Conservation (phyloP, 2,888 invertebrate species). For the Carterocephalus palaemon region DNA sequence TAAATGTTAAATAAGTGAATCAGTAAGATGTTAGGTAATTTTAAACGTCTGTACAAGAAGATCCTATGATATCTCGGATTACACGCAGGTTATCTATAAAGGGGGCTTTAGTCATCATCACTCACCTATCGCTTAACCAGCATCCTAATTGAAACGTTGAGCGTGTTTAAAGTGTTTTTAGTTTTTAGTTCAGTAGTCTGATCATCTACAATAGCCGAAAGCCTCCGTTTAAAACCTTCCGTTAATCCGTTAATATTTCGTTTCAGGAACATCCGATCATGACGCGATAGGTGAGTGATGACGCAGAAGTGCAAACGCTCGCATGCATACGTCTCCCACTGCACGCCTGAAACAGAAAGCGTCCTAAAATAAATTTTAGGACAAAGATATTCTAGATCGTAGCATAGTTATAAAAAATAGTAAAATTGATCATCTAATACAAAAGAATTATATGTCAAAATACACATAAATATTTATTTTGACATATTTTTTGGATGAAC, state of each 20-base stretch:
- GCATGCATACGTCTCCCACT: constrained; percentile 19
- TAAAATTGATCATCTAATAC: no score
- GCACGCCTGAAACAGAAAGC: constrained; percentile 24
- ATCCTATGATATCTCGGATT: constrained; percentile 5
- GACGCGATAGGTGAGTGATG: constrained; percentile 8
- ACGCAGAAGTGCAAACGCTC: constrained; percentile 2
- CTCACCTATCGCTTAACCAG: constrained; percentile 2
- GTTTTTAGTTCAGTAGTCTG: no score
- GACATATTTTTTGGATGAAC: no score
- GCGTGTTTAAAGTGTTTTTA: no score
- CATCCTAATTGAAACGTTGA: no score
- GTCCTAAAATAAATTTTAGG: constrained; percentile 18
- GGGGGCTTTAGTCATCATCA: constrained; percentile 3
- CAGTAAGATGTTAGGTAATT: no score
- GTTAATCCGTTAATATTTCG: neutral
- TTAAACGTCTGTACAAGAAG: no score
- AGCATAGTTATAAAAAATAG: no score
- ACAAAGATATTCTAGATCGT: neutral
- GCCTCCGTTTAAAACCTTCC: no score
- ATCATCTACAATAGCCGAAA: no score
- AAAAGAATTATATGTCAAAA: no score
- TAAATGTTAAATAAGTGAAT: constrained; percentile 5
- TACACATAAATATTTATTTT: no score
- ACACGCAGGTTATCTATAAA: constrained; percentile 10
- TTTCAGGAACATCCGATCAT: neutral